Percentiles rank a stretch among this genome's conserved stretches.
phyloP scores from a whole-genome alignment of 2,797 vertebrate genomes.

The Urophycis tenuis region DNA sequence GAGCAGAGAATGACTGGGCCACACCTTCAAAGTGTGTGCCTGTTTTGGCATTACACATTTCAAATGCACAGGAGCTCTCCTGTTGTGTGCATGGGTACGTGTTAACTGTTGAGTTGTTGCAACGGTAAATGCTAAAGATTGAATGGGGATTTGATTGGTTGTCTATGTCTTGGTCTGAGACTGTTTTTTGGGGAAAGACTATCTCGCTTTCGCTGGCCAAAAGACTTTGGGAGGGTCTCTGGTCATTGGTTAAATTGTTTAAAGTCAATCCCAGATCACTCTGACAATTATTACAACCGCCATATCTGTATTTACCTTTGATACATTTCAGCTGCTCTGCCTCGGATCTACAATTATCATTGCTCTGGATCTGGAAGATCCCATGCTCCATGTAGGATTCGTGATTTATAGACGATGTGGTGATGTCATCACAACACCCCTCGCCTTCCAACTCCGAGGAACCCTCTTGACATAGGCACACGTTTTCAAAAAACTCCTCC shows the following conservation, averaged over 20 bases:
- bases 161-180: constrained; percentile 7
- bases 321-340: constrained; percentile 17
- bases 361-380: constrained; percentile 7
- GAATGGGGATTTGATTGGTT: constrained; percentile 23
- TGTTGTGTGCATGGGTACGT: constrained; percentile 23
- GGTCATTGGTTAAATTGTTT: constrained; percentile 16
- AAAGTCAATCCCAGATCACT: constrained; percentile 17
- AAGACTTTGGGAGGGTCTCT: constrained; percentile 11
- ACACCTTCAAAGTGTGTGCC: constrained; percentile 60
- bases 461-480: constrained; percentile 41
- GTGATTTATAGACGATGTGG: constrained; percentile 3
- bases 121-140: constrained; percentile 12
- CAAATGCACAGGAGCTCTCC: constrained; percentile 33
- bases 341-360: constrained; percentile 7
- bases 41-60: constrained; percentile 15
- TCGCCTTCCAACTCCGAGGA: constrained; percentile 18
- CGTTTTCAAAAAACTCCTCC: constrained; percentile 48
- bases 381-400: constrained; percentile 20
- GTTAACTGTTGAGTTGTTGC: constrained; percentile 23
- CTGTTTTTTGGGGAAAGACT: constrained; percentile 17
- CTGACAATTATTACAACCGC: constrained; percentile 19
- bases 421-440: constrained; percentile 17
- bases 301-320: constrained; percentile 13
- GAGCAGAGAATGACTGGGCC: constrained; percentile 67
- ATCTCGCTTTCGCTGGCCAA: constrained; percentile 9